Conservation (phyloP, 2,113 vertebrate genomes). For the Meles meles region DNA sequence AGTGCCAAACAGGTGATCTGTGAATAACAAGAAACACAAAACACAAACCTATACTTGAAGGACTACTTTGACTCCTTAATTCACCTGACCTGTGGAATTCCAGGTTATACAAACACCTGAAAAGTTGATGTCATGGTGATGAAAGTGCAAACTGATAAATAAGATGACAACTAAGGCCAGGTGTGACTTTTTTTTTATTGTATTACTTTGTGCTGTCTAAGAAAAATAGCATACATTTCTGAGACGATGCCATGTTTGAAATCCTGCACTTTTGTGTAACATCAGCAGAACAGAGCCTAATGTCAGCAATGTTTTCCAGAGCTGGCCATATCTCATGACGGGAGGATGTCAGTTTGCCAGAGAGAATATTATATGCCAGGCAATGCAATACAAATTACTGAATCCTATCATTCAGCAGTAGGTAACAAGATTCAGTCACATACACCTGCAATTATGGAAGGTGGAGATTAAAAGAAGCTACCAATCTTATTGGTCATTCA, state of each 20-base stretch:
- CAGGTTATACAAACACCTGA: background rate
- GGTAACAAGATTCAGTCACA: background rate
- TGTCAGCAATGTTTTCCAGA: slow-evolving; percentile 52
- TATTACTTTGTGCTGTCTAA: background rate
- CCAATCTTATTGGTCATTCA: background rate
- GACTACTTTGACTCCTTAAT: background rate
- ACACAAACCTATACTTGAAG: background rate
- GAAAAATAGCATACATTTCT: slow-evolving; percentile 44
- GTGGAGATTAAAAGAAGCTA: background rate
- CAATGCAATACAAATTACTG: background rate
- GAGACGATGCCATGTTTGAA: slow-evolving; percentile 6
- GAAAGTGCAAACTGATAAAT: slow-evolving; percentile 35
- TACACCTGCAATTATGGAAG: background rate
- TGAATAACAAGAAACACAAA: background rate
- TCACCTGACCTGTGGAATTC: background rate
- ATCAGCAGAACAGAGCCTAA: slow-evolving; percentile 45
- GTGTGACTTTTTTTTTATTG: slow-evolving; percentile 41
- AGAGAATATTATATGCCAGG: slow-evolving; percentile 34
- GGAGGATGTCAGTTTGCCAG: slow-evolving; percentile 26
- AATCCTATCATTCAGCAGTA: background rate
- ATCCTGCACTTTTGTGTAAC: slow-evolving; percentile 39
- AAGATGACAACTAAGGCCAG: slow-evolving; percentile 5
- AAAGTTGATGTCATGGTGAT: background rate
- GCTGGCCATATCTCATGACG: slow-evolving; percentile 11
- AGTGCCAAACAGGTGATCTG: background rate